Percentiles rank a stretch among this genome's conserved stretches.
phyloP scores from a whole-genome alignment of 2,797 vertebrate genomes.

The Arctocebus calabarensis region DNA sequence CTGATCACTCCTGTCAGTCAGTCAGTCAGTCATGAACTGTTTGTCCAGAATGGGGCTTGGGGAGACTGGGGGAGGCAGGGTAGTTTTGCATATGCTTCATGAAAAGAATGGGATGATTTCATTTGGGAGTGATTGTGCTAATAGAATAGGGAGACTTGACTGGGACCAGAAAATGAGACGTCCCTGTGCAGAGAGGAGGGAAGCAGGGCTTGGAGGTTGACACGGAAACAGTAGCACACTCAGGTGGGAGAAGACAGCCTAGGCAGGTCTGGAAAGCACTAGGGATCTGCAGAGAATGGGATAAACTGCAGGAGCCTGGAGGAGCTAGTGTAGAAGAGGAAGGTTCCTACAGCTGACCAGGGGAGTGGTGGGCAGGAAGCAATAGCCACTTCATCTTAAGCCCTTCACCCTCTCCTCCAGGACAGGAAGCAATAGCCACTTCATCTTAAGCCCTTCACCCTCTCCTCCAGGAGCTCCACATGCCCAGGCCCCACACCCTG shows the following conservation, averaged over 20 bases:
- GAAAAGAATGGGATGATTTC: background rate
- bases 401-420: background rate
- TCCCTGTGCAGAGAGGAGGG: background rate
- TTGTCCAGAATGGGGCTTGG: background rate
- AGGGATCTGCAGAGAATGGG: too few species aligned
- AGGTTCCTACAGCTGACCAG: background rate
- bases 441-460: background rate
- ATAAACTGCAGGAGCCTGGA: background rate
- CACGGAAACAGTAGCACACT: background rate
- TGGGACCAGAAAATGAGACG: background rate
- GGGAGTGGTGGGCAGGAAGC: background rate
- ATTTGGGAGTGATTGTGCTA: background rate
- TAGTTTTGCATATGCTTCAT: background rate
- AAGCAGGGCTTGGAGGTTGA: background rate
- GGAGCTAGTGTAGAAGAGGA: background rate
- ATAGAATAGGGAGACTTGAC: accelerated
- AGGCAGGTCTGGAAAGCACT: background rate
- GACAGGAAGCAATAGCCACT: background rate
- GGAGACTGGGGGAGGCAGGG: background rate
- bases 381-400: background rate
- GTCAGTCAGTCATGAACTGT: background rate
- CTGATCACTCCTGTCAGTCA: background rate
- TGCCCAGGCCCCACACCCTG: background rate
- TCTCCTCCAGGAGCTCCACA: background rate
- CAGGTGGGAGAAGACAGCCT: background rate